Base-by-base conservation (phyloP, 2,888 invertebrate species). In the Ypsolopha scabrella region DNA sequence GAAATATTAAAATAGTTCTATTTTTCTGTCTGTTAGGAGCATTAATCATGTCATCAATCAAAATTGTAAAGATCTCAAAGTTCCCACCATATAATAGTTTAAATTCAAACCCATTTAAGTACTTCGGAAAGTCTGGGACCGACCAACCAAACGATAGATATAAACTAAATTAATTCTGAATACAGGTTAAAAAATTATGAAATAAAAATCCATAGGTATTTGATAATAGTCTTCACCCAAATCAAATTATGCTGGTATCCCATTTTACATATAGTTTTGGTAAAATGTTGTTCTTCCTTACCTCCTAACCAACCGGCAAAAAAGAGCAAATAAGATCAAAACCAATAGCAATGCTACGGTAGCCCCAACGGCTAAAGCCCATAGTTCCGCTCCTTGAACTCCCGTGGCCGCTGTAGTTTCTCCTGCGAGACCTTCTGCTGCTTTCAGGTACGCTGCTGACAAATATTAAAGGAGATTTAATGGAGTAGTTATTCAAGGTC, bases 361-460 rank as follows among this genome's bases (percentile, higher is more conserved):
- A 1, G 90, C 89, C 0, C 90, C 90, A 0, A 91, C 89, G 0
- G 90, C 88, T 51, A 93, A 75, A 0, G 92, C 80, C 92, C 92
- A 93, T 0, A 86, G 60, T 51, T 85, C 86, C 0, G 78, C 65
- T 10, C 79, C 75, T 41, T 75, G 79, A 1, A 82, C 71, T 0
- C 75, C 73, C 0, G 67, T 60, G 3, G 61, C 50, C 52, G 45
- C 77, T 64, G 60, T 83, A 59, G 62, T 88, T 70, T 89, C 85
- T 1, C 90, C 90, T 55, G 82, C 86, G 56, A 91, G 73, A 3
- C 91, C 90, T 57, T 88, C 88, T 0, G 89, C 86, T 41, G 90
- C 89, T 69, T 90, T 91, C 64, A 92, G 77, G 74, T 91, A 93
- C 55, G 93, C 93, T 93, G 80, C 85, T 86, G 67, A 60, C 45